Evolutionary conservation across 1,140 invertebrate genomes (phyloP).

Genomic region (Caenorhabditis tropicalis): DNA sequence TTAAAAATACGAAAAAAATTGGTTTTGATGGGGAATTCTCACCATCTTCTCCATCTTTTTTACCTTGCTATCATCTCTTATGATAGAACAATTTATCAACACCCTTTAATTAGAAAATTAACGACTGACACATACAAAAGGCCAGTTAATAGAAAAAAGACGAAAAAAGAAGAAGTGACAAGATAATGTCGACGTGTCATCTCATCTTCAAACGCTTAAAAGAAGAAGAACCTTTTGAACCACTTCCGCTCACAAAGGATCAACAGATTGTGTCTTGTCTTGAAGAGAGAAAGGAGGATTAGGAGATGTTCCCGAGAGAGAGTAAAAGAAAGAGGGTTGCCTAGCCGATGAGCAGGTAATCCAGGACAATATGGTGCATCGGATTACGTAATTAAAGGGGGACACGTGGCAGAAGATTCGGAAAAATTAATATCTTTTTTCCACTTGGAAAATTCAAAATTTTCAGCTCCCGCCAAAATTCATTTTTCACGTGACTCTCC

Average conservation of each 20-base stretch:
- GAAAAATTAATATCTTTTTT: not conserved
- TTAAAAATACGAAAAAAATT: too few relatives aligned
- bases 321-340: too few relatives aligned
- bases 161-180: not conserved
- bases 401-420: not conserved
- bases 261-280: not conserved
- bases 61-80: too few relatives aligned
- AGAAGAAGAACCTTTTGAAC: not conserved
- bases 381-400: constrained; percentile 11
- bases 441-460: not conserved
- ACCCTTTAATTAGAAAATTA: constrained; percentile 30
- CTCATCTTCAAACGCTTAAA: not conserved
- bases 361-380: not conserved
- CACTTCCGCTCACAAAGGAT: not conserved
- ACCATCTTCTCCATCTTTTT: too few relatives aligned
- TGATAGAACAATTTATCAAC: constrained; percentile 16
- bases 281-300: too few relatives aligned
- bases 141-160: not conserved
- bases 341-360: not conserved
- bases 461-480: not conserved
- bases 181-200: not conserved
- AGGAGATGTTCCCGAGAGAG: not conserved
- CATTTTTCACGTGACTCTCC: not conserved
- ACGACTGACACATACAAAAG: constrained; percentile 2
- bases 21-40: not conserved